Base-by-base conservation (phyloP, 2,888 invertebrate genomes). In the Hyposoter dolosus region DNA sequence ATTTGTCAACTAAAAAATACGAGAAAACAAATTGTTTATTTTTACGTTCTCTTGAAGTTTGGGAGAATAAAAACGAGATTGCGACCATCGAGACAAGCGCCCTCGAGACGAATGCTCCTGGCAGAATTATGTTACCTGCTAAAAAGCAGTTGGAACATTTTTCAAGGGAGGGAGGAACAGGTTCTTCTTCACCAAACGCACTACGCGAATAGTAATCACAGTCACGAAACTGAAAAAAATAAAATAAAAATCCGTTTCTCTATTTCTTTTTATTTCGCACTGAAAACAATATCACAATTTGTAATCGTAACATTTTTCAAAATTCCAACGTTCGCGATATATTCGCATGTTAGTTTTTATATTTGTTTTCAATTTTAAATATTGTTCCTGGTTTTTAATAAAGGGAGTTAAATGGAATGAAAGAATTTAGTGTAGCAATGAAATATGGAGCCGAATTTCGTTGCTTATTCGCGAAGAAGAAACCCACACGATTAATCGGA, bases 41-140 rank as follows among this genome's bases (percentile, higher is more conserved):
- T 28, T 15, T 4, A 28, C 5, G 15, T 28, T 56, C 23, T n/a
- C 3, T 12, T 23, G 60, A 4, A 15, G 9, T 28, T 47, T 15
- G 47, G 6, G 3, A 5, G 28, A 69, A n/a, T n/a, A n/a, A 45
- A 28, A 17, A 69, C 32, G 19, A 47, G 28, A 32, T 28, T 15
- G 23, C 69, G 28, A 28, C 69, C 47, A 47, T 47, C 28, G 40
- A 47, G 28, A 6, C 47, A 7, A 40, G 47, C 47, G 28, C 47
- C 47, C 28, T 69, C 69, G 69, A 47, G 69, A 69, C 69, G 28
- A 53, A 72, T 72, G 53, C 53, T 60, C 28, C 47, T 17, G 69
- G 17, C 28, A 45, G 28, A 47, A 69, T 69, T 47, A n/a, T 47
- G 47, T 32, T 69, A 69, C 47, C 69, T 69, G 40, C 69, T 47